Conservation (phyloP, 2,888 invertebrate species). For the Dione juno region DNA sequence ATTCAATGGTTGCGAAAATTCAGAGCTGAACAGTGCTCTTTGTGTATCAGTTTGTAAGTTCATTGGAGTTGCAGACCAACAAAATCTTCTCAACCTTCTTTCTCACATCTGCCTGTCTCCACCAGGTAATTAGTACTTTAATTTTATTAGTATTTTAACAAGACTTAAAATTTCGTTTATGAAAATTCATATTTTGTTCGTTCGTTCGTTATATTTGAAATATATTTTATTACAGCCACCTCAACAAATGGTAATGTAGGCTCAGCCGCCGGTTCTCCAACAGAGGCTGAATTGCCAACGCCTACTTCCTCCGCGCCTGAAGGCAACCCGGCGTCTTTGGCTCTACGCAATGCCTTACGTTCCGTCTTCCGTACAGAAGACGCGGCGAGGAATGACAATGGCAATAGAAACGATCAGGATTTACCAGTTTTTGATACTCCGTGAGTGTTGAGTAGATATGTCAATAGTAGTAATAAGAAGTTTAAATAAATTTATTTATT, state of each 20-base stretch:
- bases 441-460: constrained; percentile 53
- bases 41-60: constrained; percentile 75
- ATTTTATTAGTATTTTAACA: too few relatives aligned
- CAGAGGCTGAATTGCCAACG: constrained; percentile 73
- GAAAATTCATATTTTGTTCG: too few relatives aligned
- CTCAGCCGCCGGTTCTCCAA: constrained; percentile 66
- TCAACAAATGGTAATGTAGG: constrained; percentile 53
- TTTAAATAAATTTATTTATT: too few relatives aligned
- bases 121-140: constrained; percentile 54
- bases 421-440: constrained; percentile 70
- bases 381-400: constrained; percentile 58
- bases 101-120: constrained; percentile 69
- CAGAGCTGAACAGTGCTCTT: constrained; percentile 64
- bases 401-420: constrained; percentile 62
- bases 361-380: constrained; percentile 70
- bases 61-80: constrained; percentile 75
- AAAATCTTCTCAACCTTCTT: constrained; percentile 63
- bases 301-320: constrained; percentile 74
- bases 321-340: constrained; percentile 65
- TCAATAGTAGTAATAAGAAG: too few relatives aligned
- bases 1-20: constrained; percentile 70
- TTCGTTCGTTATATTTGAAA: background rate
- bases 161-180: background rate
- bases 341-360: constrained; percentile 73
- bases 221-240: constrained; percentile 27